phyloP scores from a whole-genome alignment of 2,797 vertebrate genomes.

The Muraenolepis orangiensis region DNA sequence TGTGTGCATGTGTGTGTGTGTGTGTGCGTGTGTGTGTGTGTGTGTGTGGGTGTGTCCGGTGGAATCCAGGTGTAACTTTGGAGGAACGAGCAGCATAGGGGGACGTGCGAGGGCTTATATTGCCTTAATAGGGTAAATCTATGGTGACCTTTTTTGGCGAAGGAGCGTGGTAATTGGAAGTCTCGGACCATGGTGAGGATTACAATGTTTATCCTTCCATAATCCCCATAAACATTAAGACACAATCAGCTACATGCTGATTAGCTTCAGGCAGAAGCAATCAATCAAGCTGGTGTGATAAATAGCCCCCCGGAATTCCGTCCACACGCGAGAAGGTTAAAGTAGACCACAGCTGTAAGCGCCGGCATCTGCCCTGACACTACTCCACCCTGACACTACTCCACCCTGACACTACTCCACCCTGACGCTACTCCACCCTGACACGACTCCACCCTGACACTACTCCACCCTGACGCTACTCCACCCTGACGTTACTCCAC shows the following conservation, averaged over 20 bases:
- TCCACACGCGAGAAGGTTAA: constrained; percentile 50
- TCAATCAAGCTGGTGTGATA: constrained; percentile 68
- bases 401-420: no score
- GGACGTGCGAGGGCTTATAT: constrained; percentile 58
- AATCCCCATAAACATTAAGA: constrained; percentile 76
- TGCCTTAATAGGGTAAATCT: constrained; percentile 67
- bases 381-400: no score
- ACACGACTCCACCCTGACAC: background rate
- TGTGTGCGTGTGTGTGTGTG: background rate
- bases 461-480: no score
- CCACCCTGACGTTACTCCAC: no score
- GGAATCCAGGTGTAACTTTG: constrained; percentile 43
- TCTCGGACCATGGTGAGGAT: constrained; percentile 67
- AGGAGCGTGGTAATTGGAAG: constrained; percentile 68
- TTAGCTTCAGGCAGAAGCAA: constrained; percentile 68
- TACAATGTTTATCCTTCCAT: constrained; percentile 71
- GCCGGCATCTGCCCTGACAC: constrained; percentile 15
- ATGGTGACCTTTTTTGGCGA: constrained; percentile 66
- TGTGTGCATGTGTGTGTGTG: no score
- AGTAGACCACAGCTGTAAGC: constrained; percentile 43
- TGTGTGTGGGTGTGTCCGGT: background rate
- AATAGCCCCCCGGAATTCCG: constrained; percentile 53
- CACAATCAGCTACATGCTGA: constrained; percentile 71
- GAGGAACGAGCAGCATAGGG: constrained; percentile 47
- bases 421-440: no score